Evolutionary conservation across 2,888 invertebrate species (phyloP).

Genomic region (Lycophotia porphyrea): DNA sequence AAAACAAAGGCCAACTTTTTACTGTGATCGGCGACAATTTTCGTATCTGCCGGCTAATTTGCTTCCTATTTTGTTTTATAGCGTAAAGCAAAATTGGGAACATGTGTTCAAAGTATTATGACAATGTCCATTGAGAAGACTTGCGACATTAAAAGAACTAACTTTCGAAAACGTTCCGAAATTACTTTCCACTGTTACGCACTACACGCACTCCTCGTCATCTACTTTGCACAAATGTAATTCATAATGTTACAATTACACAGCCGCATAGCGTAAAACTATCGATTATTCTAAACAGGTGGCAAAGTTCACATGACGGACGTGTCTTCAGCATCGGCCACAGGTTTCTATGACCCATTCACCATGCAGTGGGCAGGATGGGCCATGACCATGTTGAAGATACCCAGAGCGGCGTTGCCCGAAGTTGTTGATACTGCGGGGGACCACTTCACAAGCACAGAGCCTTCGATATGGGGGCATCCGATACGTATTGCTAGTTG

Average conservation of each 20-base stretch:
- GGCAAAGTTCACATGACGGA: constrained; percentile 94
- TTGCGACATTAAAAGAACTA: neutral
- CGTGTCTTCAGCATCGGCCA: constrained; percentile 97
- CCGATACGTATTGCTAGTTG: constrained; percentile 94
- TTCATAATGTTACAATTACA: constrained; percentile 8
- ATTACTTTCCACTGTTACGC: neutral
- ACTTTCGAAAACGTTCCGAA: constrained; percentile 8
- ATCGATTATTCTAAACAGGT: constrained; percentile 71
- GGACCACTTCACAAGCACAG: constrained; percentile 92
- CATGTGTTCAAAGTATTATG: neutral
- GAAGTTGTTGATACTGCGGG: constrained; percentile 94
- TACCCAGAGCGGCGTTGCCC: constrained; percentile 94
- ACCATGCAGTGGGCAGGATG: constrained; percentile 95
- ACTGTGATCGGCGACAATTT: neutral
- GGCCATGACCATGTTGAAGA: constrained; percentile 92
- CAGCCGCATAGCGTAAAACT: constrained; percentile 31
- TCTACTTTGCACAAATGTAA: constrained; percentile 22
- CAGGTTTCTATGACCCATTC: constrained; percentile 98
- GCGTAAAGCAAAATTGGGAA: constrained; percentile 1
- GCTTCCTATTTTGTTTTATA: neutral
- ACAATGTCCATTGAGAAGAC: neutral
- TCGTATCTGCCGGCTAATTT: neutral
- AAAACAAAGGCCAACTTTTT: constrained; percentile 5
- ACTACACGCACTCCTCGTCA: neutral
- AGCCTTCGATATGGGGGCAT: constrained; percentile 93